Base-by-base conservation (phyloP, 2,113 vertebrate genomes). In the Silurus glanis region DNA sequence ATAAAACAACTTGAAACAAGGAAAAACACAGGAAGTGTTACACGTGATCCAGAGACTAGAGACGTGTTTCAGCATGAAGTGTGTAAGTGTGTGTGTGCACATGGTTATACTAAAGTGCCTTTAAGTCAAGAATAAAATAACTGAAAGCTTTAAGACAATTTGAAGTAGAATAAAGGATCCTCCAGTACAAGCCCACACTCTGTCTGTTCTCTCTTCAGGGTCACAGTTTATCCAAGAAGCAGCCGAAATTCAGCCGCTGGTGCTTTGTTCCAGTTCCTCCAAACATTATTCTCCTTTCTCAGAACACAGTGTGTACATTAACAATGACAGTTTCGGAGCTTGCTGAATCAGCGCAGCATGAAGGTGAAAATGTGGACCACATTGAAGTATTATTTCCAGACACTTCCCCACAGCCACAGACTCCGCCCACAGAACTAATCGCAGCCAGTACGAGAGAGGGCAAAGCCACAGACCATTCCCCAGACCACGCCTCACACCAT, bases 321-420 rank as follows among this genome's bases (percentile, higher is more conserved):
- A 59, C 0, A 14, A 88, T 89, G 87, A 2, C 72, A 0, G n/a
- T 51, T 0, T 9, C 72, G 79, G 59, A 88, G 81, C 0, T 86
- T 51, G 0, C 61, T 13, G 82, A 84, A 6, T 45, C 81, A 0
- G 16, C 21, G 51, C 64, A 86, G 19, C 75, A 87, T 1, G 21
- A 80, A 72, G 76, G 1, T 58, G 67, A 95, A 86, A 94, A 93
- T 0, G 92, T 94, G 17, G 92, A 93, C 91, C 17, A 83, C 71
- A 66, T 86, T 23, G 87, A 61, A 28, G 89, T 56, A 84, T 69
- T 47, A 25, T 49, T 83, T 69, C 37, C 59, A 59, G 86, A 90
- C 82, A 1, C 9, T 88, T 8, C 89, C 67, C 21, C 28, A 7
- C 4, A 83, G 82, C 4, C 80, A 82, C 91, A 12, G 81, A 80